phyloP scores from a whole-genome alignment of 2,888 invertebrate genomes.

The Tetragnatha montana region DNA sequence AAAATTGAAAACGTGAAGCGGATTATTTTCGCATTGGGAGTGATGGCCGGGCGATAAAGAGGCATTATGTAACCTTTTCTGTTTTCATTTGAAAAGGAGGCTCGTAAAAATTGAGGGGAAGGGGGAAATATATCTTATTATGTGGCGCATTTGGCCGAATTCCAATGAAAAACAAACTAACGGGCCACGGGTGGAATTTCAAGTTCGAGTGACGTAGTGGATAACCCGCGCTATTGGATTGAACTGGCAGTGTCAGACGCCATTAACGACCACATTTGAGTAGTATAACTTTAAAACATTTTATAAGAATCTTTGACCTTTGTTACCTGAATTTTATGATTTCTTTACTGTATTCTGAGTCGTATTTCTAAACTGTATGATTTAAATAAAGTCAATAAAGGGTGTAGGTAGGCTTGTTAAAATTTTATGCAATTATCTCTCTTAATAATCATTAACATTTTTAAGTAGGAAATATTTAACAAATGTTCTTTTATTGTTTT shows the following conservation, averaged over 20 bases:
- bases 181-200: conserved; percentile 40
- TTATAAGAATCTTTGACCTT: no score
- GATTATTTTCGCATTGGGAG: conserved; percentile 53
- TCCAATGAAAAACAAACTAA: conserved; percentile 54
- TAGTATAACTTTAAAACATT: background rate
- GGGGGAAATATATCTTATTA: conserved; percentile 51
- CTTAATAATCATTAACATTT: no score
- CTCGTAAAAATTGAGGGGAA: conserved; percentile 51
- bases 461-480: no score
- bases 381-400: no score
- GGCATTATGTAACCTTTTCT: conserved; percentile 50
- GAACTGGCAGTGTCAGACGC: background rate
- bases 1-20: conserved; percentile 52
- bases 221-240: conserved; percentile 13
- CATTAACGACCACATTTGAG: conserved; percentile 17
- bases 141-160: conserved; percentile 47
- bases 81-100: conserved; percentile 26
- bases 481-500: no score
- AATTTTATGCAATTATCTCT: no score
- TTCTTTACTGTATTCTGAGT: no score
- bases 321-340: no score
- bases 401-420: no score
- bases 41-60: conserved; percentile 43
- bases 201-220: conserved; percentile 40
- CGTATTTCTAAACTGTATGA: no score